A percentile compares a stretch with the other conserved stretches of the same genome.
Evolutionary conservation across 2,797 vertebrate genomes (phyloP).

Genomic region (Coilia nasus): DNA sequence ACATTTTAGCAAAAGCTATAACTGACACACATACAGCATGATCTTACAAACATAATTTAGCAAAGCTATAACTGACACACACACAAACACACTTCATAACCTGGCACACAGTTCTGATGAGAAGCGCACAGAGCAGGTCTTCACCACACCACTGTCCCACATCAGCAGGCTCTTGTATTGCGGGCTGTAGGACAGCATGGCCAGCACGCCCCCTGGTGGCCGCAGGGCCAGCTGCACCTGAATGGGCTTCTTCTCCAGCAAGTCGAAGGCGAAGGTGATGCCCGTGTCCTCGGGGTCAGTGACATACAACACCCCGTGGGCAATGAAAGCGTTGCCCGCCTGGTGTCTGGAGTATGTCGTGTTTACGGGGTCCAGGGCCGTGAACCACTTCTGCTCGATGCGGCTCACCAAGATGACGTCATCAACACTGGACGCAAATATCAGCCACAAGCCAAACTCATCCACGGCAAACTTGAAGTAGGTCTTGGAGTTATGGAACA

Average conservation of each 20-base stretch:
- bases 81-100: not conserved
- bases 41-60: no score
- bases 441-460: constrained; percentile 88
- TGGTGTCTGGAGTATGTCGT: constrained; percentile 86
- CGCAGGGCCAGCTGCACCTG: constrained; percentile 78
- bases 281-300: constrained; percentile 81
- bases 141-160: constrained; percentile 84
- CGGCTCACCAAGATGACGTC: constrained; percentile 79
- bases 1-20: not conserved
- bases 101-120: constrained; percentile 46
- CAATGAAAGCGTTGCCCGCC: constrained; percentile 88
- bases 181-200: constrained; percentile 87
- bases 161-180: constrained; percentile 77
- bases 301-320: constrained; percentile 83
- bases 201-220: constrained; percentile 73
- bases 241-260: constrained; percentile 72
- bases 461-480: constrained; percentile 90
- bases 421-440: constrained; percentile 78
- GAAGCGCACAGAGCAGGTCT: constrained; percentile 78
- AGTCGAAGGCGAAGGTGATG: constrained; percentile 85
- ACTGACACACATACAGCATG: not conserved
- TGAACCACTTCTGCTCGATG: constrained; percentile 75
- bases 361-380: constrained; percentile 72
- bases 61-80: not conserved
- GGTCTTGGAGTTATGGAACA: constrained; percentile 89